Evolutionary conservation across 2,888 invertebrate species (phyloP).

Genomic region (Brenthis daphne): DNA sequence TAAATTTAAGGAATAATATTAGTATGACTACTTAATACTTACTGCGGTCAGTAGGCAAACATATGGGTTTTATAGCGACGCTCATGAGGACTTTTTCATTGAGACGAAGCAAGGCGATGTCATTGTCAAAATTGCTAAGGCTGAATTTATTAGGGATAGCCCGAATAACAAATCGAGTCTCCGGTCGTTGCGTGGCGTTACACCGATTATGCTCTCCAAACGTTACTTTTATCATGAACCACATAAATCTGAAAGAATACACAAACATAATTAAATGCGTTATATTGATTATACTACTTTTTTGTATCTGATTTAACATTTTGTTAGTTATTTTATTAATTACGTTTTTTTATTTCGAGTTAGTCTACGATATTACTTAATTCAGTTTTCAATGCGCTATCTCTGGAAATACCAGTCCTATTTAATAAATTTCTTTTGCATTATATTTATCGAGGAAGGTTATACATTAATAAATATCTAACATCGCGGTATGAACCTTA

Average conservation of each 20-base stretch:
- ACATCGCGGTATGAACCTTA: too few relatives aligned
- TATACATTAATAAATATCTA: too few relatives aligned
- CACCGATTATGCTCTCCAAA: conserved; percentile 94
- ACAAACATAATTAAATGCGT: conserved; percentile 4
- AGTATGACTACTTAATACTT: conserved; percentile 64
- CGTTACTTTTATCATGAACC: conserved; percentile 95
- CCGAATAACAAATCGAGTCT: conserved; percentile 89
- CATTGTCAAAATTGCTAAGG: conserved; percentile 93
- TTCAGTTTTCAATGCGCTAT: too few relatives aligned
- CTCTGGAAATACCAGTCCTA: too few relatives aligned
- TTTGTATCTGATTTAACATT: neutral
- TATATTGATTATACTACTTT: neutral
- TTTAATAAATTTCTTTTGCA: too few relatives aligned
- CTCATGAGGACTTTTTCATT: conserved; percentile 91
- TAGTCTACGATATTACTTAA: too few relatives aligned
- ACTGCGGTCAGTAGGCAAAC: conserved; percentile 85
- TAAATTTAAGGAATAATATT: neutral
- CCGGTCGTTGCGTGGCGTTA: conserved; percentile 86
- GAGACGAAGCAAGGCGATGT: conserved; percentile 90
- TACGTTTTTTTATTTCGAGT: too few relatives aligned
- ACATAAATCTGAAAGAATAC: conserved; percentile 87
- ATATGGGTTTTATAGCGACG: conserved; percentile 90
- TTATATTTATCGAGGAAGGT: too few relatives aligned
- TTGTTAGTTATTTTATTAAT: too few relatives aligned
- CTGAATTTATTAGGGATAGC: conserved; percentile 91